phyloP scores from a whole-genome alignment of 2,888 invertebrate genomes.

The Thymelicus lineola region DNA sequence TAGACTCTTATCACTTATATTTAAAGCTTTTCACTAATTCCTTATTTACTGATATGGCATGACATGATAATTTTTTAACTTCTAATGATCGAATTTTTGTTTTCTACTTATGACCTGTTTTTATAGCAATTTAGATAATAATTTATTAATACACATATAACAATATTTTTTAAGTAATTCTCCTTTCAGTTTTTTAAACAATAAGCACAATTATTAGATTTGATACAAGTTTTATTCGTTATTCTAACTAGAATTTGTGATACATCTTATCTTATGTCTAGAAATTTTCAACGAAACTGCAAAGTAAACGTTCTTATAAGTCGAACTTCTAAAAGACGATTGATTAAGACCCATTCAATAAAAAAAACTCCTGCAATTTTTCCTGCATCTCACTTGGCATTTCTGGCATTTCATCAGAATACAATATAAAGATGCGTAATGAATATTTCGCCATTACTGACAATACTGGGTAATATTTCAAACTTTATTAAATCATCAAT shows the following conservation, averaged over 20 bases:
- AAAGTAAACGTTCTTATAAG: too few species aligned
- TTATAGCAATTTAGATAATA: too few species aligned
- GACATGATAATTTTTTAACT: background rate
- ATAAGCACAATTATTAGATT: too few species aligned
- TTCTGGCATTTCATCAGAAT: slow-evolving; percentile 19
- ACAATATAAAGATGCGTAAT: slow-evolving; percentile 23
- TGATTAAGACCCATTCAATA: background rate
- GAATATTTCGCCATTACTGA: slow-evolving; percentile 36
- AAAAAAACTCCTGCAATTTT: slow-evolving; percentile 8
- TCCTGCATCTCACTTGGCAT: slow-evolving; percentile 11
- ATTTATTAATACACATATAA: too few species aligned
- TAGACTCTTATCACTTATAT: background rate
- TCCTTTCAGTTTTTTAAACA: too few species aligned
- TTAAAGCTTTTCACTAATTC: background rate
- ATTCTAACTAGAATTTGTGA: too few species aligned
- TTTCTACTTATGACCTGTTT: background rate
- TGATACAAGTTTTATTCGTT: too few species aligned
- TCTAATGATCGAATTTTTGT: background rate
- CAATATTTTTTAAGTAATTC: too few species aligned
- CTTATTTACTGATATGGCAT: background rate
- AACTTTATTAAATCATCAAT: slow-evolving; percentile 62
- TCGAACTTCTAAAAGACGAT: too few species aligned
- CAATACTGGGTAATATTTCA: slow-evolving; percentile 50
- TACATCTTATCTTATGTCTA: too few species aligned
- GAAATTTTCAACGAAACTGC: too few species aligned